These are phyloP conservation scores for Laticauda laticaudata DNA, from an alignment of 2,113 vertebrate genomes.

Conservation along the genomic window DNA sequence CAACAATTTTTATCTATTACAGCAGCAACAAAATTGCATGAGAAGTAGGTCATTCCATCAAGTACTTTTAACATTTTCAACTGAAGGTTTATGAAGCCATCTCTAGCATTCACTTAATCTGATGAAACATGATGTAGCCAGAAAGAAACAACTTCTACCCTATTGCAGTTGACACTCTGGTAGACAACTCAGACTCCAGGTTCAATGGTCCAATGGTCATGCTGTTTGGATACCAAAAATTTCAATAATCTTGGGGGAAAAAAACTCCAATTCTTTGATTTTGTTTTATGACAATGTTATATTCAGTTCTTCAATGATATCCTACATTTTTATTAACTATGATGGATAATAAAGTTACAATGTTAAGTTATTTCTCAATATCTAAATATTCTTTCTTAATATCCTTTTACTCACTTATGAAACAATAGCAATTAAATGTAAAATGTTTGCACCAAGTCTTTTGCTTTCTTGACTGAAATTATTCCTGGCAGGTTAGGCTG, in stretches of 20 bases:
- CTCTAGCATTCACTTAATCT: background rate
- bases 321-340: background rate
- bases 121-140: background rate
- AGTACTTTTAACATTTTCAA: background rate
- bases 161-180: background rate
- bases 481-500: background rate
- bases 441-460: background rate
- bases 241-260: background rate
- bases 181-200: background rate
- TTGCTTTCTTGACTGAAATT: background rate
- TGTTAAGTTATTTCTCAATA: background rate
- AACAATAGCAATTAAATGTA: background rate
- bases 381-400: background rate
- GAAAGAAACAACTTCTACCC: background rate
- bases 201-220: background rate
- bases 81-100: background rate
- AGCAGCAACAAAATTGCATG: background rate
- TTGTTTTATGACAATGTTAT: background rate
- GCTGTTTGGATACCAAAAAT: background rate
- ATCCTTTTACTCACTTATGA: background rate
- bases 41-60: slow-evolving; percentile 6
- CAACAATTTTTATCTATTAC: slow-evolving; percentile 21
- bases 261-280: background rate
- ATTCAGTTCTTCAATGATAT: background rate
- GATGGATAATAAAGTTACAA: background rate